Evolutionary conservation across 2,888 invertebrate species (phyloP).

Genomic region (Acholoe squamosa): DNA sequence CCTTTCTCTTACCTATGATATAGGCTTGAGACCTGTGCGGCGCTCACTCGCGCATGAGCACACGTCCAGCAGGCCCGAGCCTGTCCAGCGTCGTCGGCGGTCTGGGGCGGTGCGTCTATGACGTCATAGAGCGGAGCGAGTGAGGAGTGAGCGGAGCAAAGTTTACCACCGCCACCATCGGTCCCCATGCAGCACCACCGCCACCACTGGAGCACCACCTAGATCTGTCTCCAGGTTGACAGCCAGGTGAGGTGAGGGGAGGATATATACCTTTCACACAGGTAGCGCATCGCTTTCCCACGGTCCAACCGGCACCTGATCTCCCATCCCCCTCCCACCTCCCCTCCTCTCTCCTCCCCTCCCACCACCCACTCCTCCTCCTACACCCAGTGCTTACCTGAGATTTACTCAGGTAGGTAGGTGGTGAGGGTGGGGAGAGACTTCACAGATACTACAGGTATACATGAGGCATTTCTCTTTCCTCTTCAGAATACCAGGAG

Average conservation of each 20-base stretch:
- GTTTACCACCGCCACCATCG: background rate
- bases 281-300: constrained; percentile 25
- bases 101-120: background rate
- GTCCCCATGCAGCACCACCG: background rate
- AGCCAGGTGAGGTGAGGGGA: constrained; percentile 4
- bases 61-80: constrained; percentile 7
- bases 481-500: too few species aligned
- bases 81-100: background rate
- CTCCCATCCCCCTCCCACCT: background rate
- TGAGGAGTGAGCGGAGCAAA: constrained; percentile 6
- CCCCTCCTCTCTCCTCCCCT: background rate
- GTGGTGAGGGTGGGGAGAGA: too few species aligned
- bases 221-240: background rate
- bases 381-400: constrained; percentile 10
- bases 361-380: constrained; percentile 36
- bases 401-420: constrained; percentile 26
- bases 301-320: background rate
- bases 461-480: too few species aligned
- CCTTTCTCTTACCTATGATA: too few species aligned
- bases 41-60: constrained; percentile 48
- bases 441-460: too few species aligned
- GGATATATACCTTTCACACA: constrained; percentile 2
- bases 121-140: background rate
- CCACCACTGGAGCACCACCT: background rate
- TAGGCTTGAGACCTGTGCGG: background rate